Base-by-base conservation (phyloP, 1,140 invertebrate genomes). In the Riptortus pedestris region DNA sequence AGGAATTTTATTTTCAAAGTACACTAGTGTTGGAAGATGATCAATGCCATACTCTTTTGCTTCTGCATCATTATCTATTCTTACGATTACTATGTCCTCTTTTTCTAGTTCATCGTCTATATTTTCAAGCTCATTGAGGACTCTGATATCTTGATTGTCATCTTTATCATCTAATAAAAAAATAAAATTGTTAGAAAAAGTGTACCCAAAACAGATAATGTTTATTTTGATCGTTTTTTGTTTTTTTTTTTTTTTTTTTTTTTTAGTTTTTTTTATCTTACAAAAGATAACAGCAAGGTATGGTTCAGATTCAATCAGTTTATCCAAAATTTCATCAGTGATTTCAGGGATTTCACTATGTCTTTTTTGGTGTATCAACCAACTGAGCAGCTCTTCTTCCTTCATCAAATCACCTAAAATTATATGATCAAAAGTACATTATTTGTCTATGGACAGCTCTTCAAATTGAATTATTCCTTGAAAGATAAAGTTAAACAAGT, bases 301-400 rank as follows among this genome's bases (percentile, higher is more conserved):
- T 38, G 84, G 80, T 38, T 85, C 83, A 31, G 77, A 84, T 66
- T 90, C 88, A 64, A 94, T 86, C n/a, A 96, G 77, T 71, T 88
- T 87, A 68, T 94, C 90, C 79, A 94, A 85, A 87, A 95, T 95
- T 79, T 94, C 90, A 74, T 93, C 88, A 16, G 91, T 93, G 20
- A 96, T 84, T 75, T 92, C 88, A 57, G 91, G 90, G 71, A 94
- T 95, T 78, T 93, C 90, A 69, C 89, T 88, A 72, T 92, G 88
- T 66, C 86, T 84, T 73, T 90, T 91, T 71, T 93, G 90, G 73
- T 93, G 89, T 16, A 93, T 75, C 59, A 95, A 74, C 92, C 92
- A 95, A 31, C 87, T 88, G 3, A 91, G 75, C 26, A 93, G 80
- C 69, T 91, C 87, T 68, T 95, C 91, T 77, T 94, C 91, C 74